These are phyloP conservation scores for Blennius ocellaris DNA, from an alignment of 2,113 vertebrate genomes.

Conservation along the genomic window DNA sequence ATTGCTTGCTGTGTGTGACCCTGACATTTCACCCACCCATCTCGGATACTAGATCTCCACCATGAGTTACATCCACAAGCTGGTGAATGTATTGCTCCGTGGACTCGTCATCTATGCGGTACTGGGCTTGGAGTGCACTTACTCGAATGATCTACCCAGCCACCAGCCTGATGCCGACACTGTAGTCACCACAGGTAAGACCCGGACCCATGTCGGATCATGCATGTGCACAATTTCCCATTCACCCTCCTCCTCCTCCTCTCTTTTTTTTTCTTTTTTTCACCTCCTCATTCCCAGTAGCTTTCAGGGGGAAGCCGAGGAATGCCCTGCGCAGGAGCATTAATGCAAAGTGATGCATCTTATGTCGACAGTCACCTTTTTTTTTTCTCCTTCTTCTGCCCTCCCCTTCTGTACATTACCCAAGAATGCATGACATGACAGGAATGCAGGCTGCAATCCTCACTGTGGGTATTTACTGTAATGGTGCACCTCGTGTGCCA, in stretches of 20 bases:
- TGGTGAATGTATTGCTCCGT: slow-evolving; percentile 81
- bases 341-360: slow-evolving; percentile 44
- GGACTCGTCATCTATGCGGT: slow-evolving; percentile 87
- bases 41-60: slow-evolving; percentile 48
- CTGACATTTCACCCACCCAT: too few relatives aligned
- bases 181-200: slow-evolving; percentile 81
- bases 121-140: slow-evolving; percentile 79
- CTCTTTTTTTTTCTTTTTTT: not conserved
- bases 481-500: slow-evolving; percentile 4
- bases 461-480: not conserved
- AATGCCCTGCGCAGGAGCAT: slow-evolving; percentile 45
- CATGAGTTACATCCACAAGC: slow-evolving; percentile 81
- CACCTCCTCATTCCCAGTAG: not conserved
- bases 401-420: slow-evolving; percentile 7
- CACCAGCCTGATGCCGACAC: slow-evolving; percentile 67
- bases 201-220: slow-evolving; percentile 6
- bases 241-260: too few relatives aligned
- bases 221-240: slow-evolving; percentile 2
- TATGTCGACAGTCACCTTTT: slow-evolving; percentile 30
- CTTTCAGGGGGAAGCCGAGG: slow-evolving; percentile 64
- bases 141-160: slow-evolving; percentile 67
- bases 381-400: too few relatives aligned
- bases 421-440: slow-evolving; percentile 62
- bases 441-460: slow-evolving; percentile 53
- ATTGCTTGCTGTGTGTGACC: too few relatives aligned